Percentiles rank a stretch among this genome's conserved stretches.
Evolutionary conservation across 2,113 vertebrate species (phyloP).

Genomic region (Lepisosteus osseus): DNA sequence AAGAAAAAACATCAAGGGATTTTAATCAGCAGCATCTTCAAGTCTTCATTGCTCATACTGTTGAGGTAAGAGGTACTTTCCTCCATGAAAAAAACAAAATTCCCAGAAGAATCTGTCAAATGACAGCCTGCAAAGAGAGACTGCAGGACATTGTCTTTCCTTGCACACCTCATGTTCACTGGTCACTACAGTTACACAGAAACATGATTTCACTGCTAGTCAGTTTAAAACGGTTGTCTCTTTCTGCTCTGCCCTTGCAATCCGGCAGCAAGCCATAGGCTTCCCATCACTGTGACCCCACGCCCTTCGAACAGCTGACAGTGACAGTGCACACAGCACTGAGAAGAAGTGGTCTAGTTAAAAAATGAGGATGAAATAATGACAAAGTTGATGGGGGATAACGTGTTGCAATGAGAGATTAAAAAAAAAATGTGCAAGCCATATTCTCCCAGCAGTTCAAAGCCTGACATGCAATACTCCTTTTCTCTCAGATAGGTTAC

Average conservation of each 20-base stretch:
- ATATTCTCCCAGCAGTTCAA: neutral
- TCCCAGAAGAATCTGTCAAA: neutral
- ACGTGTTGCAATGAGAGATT: neutral
- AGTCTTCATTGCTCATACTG: too few species aligned
- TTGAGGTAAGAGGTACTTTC: neutral
- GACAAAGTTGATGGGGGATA: too few species aligned
- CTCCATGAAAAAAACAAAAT: constrained; percentile 14
- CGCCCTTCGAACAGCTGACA: too few species aligned
- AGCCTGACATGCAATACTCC: neutral
- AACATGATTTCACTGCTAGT: constrained; percentile 21
- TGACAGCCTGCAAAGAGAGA: neutral
- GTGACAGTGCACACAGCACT: too few species aligned
- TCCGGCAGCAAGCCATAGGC: too few species aligned
- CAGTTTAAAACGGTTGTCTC: constrained; percentile 63
- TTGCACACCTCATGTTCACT: too few species aligned
- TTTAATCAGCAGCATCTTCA: too few species aligned
- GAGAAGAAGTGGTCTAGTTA: too few species aligned
- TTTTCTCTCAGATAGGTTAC: neutral
- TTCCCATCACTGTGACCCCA: too few species aligned
- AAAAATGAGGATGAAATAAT: too few species aligned
- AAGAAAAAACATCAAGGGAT: too few species aligned
- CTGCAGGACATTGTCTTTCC: neutral
- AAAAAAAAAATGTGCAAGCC: neutral
- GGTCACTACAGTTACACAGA: neutral
- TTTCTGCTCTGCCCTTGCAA: too few species aligned